Base-by-base conservation (phyloP, 2,797 vertebrate species). In the Orestias chungarensis region DNA sequence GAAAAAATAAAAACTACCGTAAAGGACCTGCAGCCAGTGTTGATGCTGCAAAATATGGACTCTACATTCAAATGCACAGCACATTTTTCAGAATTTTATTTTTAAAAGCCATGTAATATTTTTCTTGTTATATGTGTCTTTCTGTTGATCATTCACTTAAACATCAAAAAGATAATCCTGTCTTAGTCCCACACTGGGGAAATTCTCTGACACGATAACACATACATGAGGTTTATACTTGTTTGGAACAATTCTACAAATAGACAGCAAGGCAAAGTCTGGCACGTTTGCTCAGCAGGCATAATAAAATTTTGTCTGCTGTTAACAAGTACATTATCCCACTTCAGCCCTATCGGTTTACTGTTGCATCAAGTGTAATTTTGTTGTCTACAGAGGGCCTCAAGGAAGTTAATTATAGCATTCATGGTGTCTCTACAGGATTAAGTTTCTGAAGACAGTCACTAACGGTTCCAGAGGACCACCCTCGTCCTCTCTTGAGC, bases 361-460 rank as follows among this genome's bases (percentile, higher is more conserved):
- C 91, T 54, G 31, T 85, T 82, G 74, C 78, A 78, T 85, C 74
- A 52, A 76, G 70, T 82, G 82, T 87, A 76, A 90, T 92, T 91
- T 87, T 89, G 88, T 90, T 91, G 88, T 89, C 88, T 89, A 89
- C 78, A 71, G 62, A 90, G 87, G 69, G 84, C 91, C 88, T 75
- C 67, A 65, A 84, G 91, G 84, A 40, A 85, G 66, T 87, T 89
- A 89, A 92, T 92, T 90, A 91, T 79, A 75, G 79, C 81, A 84
- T 83, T 90, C 75, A 79, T 49, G 68, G 78, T 86, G 80, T 86
- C 80, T 82, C 84, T 83, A 25, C 68, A 57, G 86, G 88, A 90
- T 92, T 83, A 82, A 49, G 83, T 92, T 93, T 91, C 91, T 64
- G 67, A 73, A 91, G 85, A 75, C 76, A 91, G 90, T 91, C 85